These are phyloP conservation scores for Tolypeutes matacus DNA, from an alignment of 2,797 vertebrate genomes.

Conservation along the genomic window DNA sequence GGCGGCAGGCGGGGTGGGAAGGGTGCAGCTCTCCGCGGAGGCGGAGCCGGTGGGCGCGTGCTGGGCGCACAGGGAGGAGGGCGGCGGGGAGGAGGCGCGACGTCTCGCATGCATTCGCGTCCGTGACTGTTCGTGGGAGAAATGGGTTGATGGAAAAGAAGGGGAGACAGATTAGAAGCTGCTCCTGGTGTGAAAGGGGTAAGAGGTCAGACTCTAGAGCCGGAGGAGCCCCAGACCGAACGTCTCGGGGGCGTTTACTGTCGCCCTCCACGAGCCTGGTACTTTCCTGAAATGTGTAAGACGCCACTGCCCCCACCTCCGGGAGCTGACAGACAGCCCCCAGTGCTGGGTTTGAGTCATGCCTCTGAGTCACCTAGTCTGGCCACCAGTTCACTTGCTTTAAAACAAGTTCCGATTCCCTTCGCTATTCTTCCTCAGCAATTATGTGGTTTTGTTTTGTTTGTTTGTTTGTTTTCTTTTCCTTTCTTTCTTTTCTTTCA, in stretches of 20 bases:
- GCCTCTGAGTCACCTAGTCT: slow-evolving; percentile 74
- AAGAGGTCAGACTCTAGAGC: background rate
- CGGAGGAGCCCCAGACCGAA: background rate
- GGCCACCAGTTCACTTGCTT: slow-evolving; percentile 42
- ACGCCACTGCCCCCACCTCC: slow-evolving; percentile 61
- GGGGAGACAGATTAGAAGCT: background rate
- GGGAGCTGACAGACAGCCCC: slow-evolving; percentile 60
- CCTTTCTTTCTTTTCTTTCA: background rate
- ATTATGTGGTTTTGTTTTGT: background rate
- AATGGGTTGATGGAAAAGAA: background rate
- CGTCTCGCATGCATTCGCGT: background rate
- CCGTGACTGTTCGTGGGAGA: background rate
- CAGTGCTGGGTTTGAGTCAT: slow-evolving; percentile 77
- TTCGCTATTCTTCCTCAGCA: background rate
- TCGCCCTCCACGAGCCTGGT: slow-evolving; percentile 48
- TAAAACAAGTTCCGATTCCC: slow-evolving; percentile 32
- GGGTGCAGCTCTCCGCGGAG: background rate
- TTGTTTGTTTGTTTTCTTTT: slow-evolving; percentile 8
- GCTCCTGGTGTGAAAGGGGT: background rate
- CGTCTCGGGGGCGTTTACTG: slow-evolving; percentile 51
- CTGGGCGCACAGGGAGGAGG: background rate
- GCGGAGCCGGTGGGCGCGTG: slow-evolving; percentile 60
- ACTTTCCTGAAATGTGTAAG: slow-evolving; percentile 82
- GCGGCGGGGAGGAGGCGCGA: background rate
- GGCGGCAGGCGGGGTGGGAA: background rate